Conservation (phyloP, 1,140 invertebrate genomes). For the Pseudomyrmex concolor region DNA sequence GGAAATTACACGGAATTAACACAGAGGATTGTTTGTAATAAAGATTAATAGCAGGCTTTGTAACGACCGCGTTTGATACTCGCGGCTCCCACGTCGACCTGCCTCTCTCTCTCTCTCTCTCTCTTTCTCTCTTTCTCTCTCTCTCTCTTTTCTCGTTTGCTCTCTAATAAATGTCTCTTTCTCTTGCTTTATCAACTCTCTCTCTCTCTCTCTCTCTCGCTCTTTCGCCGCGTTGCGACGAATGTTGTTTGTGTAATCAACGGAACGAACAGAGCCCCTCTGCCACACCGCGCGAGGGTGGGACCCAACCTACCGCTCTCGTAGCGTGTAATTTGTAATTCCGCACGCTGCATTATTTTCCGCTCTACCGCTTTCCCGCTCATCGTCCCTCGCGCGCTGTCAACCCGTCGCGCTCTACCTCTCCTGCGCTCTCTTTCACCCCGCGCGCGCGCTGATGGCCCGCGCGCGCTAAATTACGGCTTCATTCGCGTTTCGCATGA, state of each 20-base stretch:
- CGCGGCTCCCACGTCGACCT: conserved; percentile 34
- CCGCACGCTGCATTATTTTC: conserved; percentile 76
- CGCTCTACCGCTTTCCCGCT: conserved; percentile 73
- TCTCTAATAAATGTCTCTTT: neutral
- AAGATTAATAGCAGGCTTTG: conserved; percentile 76
- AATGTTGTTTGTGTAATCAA: conserved; percentile 79
- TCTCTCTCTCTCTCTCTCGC: conserved; percentile 21
- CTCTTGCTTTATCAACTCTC: neutral
- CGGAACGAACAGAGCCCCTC: conserved; percentile 72
- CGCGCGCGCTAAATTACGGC: conserved; percentile 65
- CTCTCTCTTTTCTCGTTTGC: neutral
- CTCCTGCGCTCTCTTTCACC: neutral
- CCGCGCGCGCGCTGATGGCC: neutral
- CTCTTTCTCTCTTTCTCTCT: neutral
- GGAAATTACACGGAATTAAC: conserved; percentile 78
- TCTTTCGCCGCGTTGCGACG: conserved; percentile 28
- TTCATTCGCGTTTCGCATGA: conserved; percentile 64
- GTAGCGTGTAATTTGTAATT: conserved; percentile 78
- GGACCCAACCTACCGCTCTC: conserved; percentile 61
- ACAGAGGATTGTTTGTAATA: conserved; percentile 76
- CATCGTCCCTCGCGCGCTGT: conserved; percentile 53
- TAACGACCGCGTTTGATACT: conserved; percentile 73
- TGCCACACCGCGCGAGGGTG: conserved; percentile 40
- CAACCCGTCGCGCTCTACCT: conserved; percentile 31
- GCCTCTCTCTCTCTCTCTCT: conserved; percentile 27